phyloP scores from a whole-genome alignment of 2,797 vertebrate genomes.

The Enteromius unitaeniatus region DNA sequence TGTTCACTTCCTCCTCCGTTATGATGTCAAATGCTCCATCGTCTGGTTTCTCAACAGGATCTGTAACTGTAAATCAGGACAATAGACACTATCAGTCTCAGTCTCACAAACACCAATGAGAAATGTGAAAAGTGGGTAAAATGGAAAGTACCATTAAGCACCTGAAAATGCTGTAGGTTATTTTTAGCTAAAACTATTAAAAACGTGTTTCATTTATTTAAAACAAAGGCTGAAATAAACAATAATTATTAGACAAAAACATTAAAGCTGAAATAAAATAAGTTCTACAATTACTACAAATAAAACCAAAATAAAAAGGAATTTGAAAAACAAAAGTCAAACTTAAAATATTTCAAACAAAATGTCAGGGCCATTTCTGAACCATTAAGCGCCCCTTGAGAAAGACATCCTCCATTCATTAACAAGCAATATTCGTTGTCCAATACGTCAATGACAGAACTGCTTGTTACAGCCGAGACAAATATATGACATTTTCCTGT shows the following conservation, averaged over 20 bases:
- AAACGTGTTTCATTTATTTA: not conserved
- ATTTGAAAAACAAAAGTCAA: not conserved
- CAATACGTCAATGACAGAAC: not conserved
- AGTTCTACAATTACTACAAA: not conserved
- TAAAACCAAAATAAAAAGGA: not conserved
- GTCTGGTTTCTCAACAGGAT: constrained; percentile 77
- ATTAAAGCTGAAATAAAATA: not conserved
- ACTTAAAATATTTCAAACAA: not conserved
- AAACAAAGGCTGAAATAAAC: not conserved
- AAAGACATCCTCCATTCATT: not conserved
- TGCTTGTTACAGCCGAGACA: not conserved
- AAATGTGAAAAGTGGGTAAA: not conserved
- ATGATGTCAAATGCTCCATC: constrained; percentile 91
- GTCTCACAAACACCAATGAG: not conserved
- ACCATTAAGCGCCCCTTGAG: not conserved
- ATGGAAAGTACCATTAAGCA: not conserved
- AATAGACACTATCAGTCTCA: not conserved
- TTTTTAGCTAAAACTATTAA: not conserved
- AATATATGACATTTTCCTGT: not conserved
- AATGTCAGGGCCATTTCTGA: not conserved
- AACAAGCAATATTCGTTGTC: not conserved
- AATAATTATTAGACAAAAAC: not conserved
- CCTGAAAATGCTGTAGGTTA: not conserved
- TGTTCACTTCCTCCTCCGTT: constrained; percentile 93
- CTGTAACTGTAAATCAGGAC: constrained; percentile 69